Conservation (phyloP, 2,113 vertebrate genomes). For the Columba livia region DNA sequence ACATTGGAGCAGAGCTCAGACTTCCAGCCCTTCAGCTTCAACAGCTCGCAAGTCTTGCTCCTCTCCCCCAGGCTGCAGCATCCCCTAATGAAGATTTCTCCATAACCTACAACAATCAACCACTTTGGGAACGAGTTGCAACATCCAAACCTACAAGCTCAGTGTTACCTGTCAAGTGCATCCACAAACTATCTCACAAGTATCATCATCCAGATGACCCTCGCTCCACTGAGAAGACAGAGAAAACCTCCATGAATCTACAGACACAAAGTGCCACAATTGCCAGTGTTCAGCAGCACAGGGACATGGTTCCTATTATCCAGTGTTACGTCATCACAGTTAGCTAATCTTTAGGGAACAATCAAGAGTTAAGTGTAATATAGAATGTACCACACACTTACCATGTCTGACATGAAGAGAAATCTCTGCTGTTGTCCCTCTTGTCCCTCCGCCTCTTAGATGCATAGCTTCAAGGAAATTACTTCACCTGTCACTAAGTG, state of each 20-base stretch:
- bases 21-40: neutral
- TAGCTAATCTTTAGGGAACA: neutral
- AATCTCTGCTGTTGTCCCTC: neutral
- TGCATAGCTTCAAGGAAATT: neutral
- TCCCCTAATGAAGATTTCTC: neutral
- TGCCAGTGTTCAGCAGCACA: neutral
- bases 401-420: neutral
- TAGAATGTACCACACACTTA: neutral
- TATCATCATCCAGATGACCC: neutral
- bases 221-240: fast-evolving
- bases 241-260: neutral
- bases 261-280: neutral
- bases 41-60: neutral
- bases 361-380: neutral
- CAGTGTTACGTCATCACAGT: neutral
- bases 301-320: neutral
- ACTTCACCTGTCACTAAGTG: neutral
- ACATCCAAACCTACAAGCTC: neutral
- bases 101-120: neutral
- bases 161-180: neutral
- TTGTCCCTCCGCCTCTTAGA: neutral
- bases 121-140: neutral
- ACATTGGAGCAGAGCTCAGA: neutral
- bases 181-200: neutral
- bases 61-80: neutral